phyloP scores from a whole-genome alignment of 2,888 invertebrate species.

The Brassicogethes aeneus region DNA sequence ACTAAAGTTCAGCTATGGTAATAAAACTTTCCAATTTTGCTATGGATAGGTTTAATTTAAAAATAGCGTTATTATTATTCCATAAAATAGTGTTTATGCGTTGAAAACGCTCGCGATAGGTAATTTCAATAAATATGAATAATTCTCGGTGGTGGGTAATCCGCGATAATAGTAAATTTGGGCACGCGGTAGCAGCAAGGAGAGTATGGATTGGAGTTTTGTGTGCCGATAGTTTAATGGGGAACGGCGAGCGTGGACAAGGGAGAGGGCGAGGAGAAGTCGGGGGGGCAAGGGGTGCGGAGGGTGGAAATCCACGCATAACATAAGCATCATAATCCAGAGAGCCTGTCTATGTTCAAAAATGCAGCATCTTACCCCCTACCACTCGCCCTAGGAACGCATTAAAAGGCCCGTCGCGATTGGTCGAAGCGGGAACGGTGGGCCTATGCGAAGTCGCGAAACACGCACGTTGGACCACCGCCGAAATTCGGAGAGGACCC shows the following conservation, averaged over 20 bases:
- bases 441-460: conserved; percentile 38
- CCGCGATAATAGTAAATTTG: too few species aligned
- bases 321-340: conserved; percentile 29
- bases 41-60: too few species aligned
- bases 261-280: conserved; percentile 1
- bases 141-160: too few species aligned
- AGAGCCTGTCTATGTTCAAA: conserved; percentile 34
- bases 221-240: not conserved
- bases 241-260: not conserved
- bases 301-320: conserved; percentile 15
- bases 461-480: conserved; percentile 33
- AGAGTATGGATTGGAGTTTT: too few species aligned
- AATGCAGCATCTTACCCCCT: conserved; percentile 40
- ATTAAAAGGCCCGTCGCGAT: conserved; percentile 36
- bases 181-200: too few species aligned
- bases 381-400: conserved; percentile 30
- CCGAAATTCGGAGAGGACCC: conserved; percentile 34
- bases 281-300: conserved; percentile 7
- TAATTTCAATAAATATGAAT: too few species aligned
- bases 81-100: too few species aligned
- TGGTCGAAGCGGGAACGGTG: conserved; percentile 35
- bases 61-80: too few species aligned
- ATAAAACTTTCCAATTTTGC: too few species aligned
- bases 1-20: too few species aligned
- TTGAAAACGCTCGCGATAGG: too few species aligned